Base-by-base conservation (phyloP, 2,888 invertebrate genomes). In the Scaptomyza polygonia region DNA sequence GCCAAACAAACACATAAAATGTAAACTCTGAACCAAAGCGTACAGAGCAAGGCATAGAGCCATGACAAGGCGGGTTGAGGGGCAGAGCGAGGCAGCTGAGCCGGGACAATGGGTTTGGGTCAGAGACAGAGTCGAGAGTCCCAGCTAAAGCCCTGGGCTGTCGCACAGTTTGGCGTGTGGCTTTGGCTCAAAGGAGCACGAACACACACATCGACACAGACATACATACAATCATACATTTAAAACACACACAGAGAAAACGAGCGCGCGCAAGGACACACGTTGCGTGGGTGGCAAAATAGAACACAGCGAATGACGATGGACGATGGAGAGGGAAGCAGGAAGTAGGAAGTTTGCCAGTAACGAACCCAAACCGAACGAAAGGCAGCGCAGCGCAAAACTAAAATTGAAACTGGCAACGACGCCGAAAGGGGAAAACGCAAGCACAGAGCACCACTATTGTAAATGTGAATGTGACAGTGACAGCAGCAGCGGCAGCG, bases 341-440 rank as follows among this genome's bases (percentile, higher is more conserved):
- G 2, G 21, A 30, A 39, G 53, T 56, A 32, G 53, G 43, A 44
- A 66, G 72, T 30, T 45, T 71, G 67, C 65, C 71, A 58, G 70
- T 70, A 79, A 79, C 36, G 81, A 81, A 78, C 67, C 70, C 72
- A 84, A 78, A 64, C 53, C 68, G 76, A 81, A 67, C 65, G 72
- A 70, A 56, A 32, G 74, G 69, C 64, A 74, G 56, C 66, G 71
- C 48, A 48, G 48, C 48, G 73, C 80, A 75, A 83, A 83, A 80
- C 80, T 80, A 80, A 80, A 80, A 83, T 80, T 83, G 80, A 83
- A 80, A 80, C 83, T 82, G 83, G 77, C 79, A 83, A 80, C 74
- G 75, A 48, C 56, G 55, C 29, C 32, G 64, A 70, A 70, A 57
- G 67, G 70, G 78, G 70, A 64, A 64, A 72, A 66, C 39, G 52